A percentile compares a stretch with the other conserved stretches of the same genome.
These are phyloP conservation scores for Xenentodon cancila DNA, from an alignment of 2,797 vertebrate species.

Conservation along the genomic window DNA sequence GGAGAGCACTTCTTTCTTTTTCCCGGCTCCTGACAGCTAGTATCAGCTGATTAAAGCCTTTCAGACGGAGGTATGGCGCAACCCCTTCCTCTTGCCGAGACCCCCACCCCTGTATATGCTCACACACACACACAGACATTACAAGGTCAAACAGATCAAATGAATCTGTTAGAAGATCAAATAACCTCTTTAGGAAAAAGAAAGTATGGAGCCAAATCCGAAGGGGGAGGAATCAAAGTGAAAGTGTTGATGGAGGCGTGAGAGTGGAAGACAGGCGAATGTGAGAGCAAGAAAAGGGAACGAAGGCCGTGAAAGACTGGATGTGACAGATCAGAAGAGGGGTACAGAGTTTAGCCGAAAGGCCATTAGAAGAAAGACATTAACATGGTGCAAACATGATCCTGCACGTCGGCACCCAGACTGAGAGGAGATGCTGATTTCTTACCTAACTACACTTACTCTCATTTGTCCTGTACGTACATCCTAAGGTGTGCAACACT, in stretches of 20 bases:
- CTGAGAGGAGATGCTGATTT: no score
- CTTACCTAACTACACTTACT: no score
- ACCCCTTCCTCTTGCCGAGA: not conserved
- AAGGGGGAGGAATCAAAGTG: constrained; percentile 30
- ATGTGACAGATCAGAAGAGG: constrained; percentile 39
- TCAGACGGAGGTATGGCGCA: constrained; percentile 16
- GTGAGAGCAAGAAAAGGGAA: not conserved
- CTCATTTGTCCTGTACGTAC: no score
- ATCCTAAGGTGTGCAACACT: no score
- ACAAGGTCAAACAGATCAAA: constrained; percentile 73
- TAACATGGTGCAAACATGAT: constrained; percentile 19
- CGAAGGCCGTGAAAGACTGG: constrained; percentile 2
- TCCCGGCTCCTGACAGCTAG: constrained; percentile 45
- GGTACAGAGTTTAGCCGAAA: constrained; percentile 32
- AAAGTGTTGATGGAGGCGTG: constrained; percentile 17
- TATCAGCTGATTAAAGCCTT: constrained; percentile 45
- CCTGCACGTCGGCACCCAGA: not conserved
- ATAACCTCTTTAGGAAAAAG: constrained; percentile 44
- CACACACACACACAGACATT: constrained; percentile 17
- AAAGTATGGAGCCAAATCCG: constrained; percentile 25
- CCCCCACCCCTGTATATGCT: no score
- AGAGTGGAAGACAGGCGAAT: constrained; percentile 7
- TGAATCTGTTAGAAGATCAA: constrained; percentile 72
- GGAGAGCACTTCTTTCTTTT: no score
- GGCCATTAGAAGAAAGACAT: constrained; percentile 57